Evolutionary conservation across 2,113 vertebrate species (phyloP).

Genomic region (Pollimyrus isidori): DNA sequence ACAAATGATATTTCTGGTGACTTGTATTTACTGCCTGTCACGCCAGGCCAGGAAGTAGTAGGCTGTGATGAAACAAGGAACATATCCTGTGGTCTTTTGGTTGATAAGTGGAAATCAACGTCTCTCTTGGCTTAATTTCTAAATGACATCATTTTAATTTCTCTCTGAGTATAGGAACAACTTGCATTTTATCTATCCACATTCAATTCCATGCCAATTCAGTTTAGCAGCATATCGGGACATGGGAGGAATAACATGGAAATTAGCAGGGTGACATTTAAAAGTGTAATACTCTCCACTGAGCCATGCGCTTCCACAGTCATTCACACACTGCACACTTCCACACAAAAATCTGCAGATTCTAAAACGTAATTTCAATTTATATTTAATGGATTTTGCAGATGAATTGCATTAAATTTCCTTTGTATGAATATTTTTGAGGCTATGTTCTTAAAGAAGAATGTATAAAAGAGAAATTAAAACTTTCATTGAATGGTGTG

Average conservation of each 20-base stretch:
- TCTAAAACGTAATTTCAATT: not conserved
- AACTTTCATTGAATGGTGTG: not conserved
- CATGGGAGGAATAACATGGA: not conserved
- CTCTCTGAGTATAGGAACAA: not conserved
- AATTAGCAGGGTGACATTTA: not conserved
- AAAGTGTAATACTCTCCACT: not conserved
- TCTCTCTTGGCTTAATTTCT: not conserved
- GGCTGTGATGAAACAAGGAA: not conserved
- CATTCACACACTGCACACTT: not conserved
- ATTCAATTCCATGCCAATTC: not conserved
- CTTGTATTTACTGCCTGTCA: not conserved
- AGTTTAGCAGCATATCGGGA: not conserved
- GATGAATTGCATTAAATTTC: not conserved
- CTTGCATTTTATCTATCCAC: not conserved
- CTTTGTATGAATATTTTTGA: not conserved
- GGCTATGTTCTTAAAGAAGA: not conserved
- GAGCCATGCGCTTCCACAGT: not conserved
- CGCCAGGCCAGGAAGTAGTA: not conserved
- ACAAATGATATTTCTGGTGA: not conserved
- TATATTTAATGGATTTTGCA: not conserved
- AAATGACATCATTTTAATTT: not conserved
- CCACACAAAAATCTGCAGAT: not conserved
- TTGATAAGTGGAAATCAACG: constrained; percentile 4
- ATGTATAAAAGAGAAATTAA: not conserved
- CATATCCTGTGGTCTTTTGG: not conserved